Evolutionary conservation across 1,140 invertebrate species (phyloP).

Genomic region (Babylonia areolata): DNA sequence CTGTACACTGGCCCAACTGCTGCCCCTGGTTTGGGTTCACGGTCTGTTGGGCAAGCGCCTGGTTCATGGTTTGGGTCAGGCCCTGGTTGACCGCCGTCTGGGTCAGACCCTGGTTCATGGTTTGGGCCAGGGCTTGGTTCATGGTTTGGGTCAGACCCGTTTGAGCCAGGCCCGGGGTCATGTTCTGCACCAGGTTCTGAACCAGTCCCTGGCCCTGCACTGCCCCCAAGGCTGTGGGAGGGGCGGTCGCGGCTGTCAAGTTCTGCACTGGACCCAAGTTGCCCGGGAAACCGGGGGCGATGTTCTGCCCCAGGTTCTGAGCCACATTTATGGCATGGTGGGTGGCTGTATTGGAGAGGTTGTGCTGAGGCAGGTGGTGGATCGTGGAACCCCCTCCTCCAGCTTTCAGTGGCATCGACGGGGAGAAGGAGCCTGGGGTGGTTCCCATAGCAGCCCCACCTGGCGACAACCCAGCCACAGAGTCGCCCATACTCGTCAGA

Average conservation of each 20-base stretch:
- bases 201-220: neutral
- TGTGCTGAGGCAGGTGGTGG: conserved; percentile 30
- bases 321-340: neutral
- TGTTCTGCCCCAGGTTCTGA: neutral
- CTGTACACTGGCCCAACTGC: neutral
- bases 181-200: too few species aligned
- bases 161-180: too few species aligned
- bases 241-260: neutral
- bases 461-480: neutral
- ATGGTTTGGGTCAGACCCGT: neutral
- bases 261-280: neutral
- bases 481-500: conserved; percentile 13
- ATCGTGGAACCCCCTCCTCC: conserved; percentile 14
- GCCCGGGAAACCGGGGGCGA: neutral
- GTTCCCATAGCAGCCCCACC: neutral
- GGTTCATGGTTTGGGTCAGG: neutral
- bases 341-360: neutral
- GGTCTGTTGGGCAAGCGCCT: neutral
- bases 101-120: neutral
- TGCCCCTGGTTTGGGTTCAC: neutral
- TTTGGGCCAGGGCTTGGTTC: neutral
- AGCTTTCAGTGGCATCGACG: neutral
- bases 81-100: neutral
- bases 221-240: neutral
- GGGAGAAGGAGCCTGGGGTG: neutral